A percentile compares a stretch with the other conserved stretches of the same genome.
phyloP scores from a whole-genome alignment of 2,888 invertebrate genomes.

The Aquatica leii region DNA sequence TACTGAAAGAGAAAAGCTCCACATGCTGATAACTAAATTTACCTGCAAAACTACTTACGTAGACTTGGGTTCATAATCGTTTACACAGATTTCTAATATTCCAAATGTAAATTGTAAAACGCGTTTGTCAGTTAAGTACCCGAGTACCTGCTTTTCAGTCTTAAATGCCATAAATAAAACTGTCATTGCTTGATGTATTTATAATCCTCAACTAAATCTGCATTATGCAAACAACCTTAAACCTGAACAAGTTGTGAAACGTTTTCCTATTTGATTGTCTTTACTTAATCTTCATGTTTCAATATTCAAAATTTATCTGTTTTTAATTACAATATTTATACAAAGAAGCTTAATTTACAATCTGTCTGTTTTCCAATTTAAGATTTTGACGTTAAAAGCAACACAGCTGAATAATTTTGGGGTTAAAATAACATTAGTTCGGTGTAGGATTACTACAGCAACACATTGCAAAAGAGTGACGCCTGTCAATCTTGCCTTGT shows the following conservation, averaged over 20 bases:
- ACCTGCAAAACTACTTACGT: too few species aligned
- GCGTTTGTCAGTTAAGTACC: constrained; percentile 6
- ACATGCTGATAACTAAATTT: too few species aligned
- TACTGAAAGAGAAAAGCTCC: too few species aligned
- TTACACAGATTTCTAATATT: not conserved
- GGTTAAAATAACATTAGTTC: constrained; percentile 42
- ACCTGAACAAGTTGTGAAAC: not conserved
- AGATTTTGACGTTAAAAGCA: constrained; percentile 23
- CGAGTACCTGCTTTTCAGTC: constrained; percentile 13
- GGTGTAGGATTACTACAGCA: constrained; percentile 39
- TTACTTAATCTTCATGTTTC: too few species aligned
- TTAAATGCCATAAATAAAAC: constrained; percentile 13
- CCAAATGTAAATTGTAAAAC: constrained; percentile 8
- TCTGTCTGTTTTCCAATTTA: constrained; percentile 7
- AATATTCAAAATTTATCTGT: not conserved
- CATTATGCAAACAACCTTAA: constrained; percentile 6
- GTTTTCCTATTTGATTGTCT: not conserved
- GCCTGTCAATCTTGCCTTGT: constrained; percentile 31
- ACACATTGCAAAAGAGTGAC: constrained; percentile 38
- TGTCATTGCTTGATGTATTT: constrained; percentile 11
- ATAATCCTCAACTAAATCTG: constrained; percentile 12
- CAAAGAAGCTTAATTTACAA: constrained; percentile 6
- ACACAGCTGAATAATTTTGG: constrained; percentile 27
- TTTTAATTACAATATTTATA: not conserved
- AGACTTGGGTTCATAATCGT: not conserved